phyloP scores from a whole-genome alignment of 2,797 vertebrate species.

The Alectoris magna region DNA sequence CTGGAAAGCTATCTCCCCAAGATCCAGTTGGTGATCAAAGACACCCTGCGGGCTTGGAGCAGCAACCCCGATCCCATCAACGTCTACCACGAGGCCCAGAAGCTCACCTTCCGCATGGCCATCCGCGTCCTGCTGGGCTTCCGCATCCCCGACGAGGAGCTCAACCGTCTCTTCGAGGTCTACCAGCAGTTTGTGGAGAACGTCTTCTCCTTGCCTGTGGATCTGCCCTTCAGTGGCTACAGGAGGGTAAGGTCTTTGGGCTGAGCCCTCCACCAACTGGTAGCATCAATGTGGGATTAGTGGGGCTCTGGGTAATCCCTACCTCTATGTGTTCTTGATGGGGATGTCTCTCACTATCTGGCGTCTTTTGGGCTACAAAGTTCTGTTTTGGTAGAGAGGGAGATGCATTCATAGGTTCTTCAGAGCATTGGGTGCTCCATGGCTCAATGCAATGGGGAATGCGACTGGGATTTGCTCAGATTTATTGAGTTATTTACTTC shows the following conservation, averaged over 20 bases:
- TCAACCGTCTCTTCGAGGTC: conserved; percentile 89
- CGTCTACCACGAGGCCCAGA: conserved; percentile 92
- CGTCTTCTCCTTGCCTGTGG: conserved; percentile 94
- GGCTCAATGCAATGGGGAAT: not conserved
- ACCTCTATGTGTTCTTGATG: rapidly evolving
- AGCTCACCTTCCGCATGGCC: conserved; percentile 96
- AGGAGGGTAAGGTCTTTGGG: conserved; percentile 85
- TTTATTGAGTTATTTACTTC: rapidly evolving
- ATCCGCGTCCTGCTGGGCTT: conserved; percentile 95
- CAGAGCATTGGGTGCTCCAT: not conserved
- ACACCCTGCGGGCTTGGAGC: conserved; percentile 93
- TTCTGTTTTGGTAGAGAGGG: not conserved
- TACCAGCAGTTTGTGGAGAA: conserved; percentile 98
- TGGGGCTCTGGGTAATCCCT: rapidly evolving
- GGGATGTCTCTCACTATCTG: not conserved
- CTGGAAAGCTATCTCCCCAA: conserved; percentile 96
- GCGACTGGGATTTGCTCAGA: no score
- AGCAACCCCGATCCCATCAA: conserved; percentile 92
- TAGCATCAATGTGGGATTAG: not conserved
- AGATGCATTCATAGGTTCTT: rapidly evolving
- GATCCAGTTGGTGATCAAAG: conserved; percentile 97
- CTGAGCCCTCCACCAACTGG: rapidly evolving
- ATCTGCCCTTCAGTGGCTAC: conserved; percentile 96
- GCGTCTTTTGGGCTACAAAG: not conserved
- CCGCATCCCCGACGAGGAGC: conserved; percentile 92